phyloP scores from a whole-genome alignment of 2,797 vertebrate genomes.

The Characodon lateralis region DNA sequence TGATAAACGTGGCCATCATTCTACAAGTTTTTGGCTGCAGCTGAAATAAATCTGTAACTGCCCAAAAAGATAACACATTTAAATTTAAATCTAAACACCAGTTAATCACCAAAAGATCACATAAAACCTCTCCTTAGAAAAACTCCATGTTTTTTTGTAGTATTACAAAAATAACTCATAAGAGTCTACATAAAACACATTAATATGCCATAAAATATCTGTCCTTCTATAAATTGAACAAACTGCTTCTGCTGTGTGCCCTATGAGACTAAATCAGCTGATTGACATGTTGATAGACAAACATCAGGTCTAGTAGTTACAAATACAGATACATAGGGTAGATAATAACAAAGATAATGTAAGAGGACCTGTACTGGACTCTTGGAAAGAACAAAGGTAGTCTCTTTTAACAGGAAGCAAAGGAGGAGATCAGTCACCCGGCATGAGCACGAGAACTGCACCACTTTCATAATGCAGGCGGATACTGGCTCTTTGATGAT shows the following conservation, averaged over 20 bases:
- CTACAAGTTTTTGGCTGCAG: neutral
- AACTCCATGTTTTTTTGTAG: neutral
- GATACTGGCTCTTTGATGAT: constrained; percentile 55
- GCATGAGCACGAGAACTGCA: constrained; percentile 30
- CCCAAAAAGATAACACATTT: neutral
- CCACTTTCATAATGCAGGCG: constrained; percentile 23
- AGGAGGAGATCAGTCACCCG: constrained; percentile 54
- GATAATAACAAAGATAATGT: constrained; percentile 46
- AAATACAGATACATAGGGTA: constrained; percentile 24
- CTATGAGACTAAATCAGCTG: neutral
- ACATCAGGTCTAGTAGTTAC: constrained; percentile 15
- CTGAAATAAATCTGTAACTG: neutral
- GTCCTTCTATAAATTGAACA: neutral
- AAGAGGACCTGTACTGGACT: constrained; percentile 29
- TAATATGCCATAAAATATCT: neutral
- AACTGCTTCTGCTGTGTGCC: neutral
- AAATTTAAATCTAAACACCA: neutral
- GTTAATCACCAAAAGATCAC: neutral
- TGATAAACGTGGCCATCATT: neutral
- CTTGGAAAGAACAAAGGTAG: constrained; percentile 48
- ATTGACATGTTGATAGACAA: constrained; percentile 12
- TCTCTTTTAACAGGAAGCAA: constrained; percentile 45
- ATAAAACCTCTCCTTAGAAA: neutral
- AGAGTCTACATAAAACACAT: neutral
- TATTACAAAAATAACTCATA: neutral